phyloP scores from a whole-genome alignment of 2,888 invertebrate species.

The Sipunculus nudus region DNA sequence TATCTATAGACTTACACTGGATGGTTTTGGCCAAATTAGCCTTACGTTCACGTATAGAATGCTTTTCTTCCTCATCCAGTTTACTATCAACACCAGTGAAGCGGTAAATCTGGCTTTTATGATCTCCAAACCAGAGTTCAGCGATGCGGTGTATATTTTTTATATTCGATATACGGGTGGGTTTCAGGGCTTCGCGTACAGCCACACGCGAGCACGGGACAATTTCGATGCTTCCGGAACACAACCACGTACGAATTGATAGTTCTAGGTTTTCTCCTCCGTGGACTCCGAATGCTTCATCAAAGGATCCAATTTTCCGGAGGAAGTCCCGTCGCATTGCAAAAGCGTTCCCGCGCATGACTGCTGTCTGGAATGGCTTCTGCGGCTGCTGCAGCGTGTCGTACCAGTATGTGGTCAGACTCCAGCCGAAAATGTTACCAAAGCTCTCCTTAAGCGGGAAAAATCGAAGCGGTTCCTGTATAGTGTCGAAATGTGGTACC shows the following conservation, averaged over 20 bases:
- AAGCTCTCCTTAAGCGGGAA: constrained; percentile 27
- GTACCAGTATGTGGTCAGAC: constrained; percentile 28
- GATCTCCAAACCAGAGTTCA: constrained; percentile 31
- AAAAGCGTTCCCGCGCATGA: constrained; percentile 40
- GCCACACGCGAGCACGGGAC: constrained; percentile 40
- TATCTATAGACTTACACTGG: neutral
- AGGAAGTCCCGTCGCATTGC: constrained; percentile 36
- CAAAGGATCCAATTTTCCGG: constrained; percentile 32
- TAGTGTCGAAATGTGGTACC: constrained; percentile 37
- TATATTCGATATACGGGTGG: constrained; percentile 14
- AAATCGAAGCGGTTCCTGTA: constrained; percentile 23
- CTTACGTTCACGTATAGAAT: too few species aligned
- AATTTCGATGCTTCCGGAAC: constrained; percentile 35
- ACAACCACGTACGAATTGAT: constrained; percentile 42
- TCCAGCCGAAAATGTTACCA: constrained; percentile 29
- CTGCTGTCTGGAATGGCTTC: constrained; percentile 19
- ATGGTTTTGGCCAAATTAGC: too few species aligned
- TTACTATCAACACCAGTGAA: too few species aligned
- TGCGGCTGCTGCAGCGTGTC: constrained; percentile 19
- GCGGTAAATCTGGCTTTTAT: constrained; percentile 17
- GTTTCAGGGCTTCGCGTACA: constrained; percentile 32
- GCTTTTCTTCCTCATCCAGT: too few species aligned
- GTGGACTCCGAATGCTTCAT: constrained; percentile 24
- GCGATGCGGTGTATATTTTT: constrained; percentile 27
- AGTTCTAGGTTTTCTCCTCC: constrained; percentile 38